Evolutionary conservation across 2,888 invertebrate species (phyloP), one percentile per base, ranked within the genome.

Genomic region (Aporophyla nigra): DNA sequence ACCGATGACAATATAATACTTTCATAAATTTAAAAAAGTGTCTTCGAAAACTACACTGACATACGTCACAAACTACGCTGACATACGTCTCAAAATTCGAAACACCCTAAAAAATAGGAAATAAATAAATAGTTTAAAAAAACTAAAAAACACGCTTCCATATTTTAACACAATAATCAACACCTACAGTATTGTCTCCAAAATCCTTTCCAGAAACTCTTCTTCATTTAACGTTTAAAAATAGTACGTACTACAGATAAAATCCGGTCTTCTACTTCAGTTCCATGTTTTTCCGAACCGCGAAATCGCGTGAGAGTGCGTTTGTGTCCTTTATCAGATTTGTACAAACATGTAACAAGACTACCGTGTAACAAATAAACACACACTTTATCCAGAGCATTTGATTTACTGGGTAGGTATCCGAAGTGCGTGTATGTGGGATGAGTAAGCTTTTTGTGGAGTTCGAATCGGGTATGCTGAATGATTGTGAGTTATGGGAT

Each of bases 361-460:
- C 93, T 93, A 93, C 93, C 88, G 84, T 82, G 83, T 77, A 86
- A 90, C 91, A 93, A 93, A 93, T 93, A 93, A 91, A 93, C 90
- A 89, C 84, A 90, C 90, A 86, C 86, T 80, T 84, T 82, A 84
- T 67, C 79, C 86, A 83, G 82, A 71, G 69, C 89, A 83, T 88
- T 92, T 92, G 91, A 92, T 92, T 90, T 90, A 89, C 79, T 67
- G 71, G 67, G 71, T 84, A 82, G 75, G 78, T 85, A 80, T 82
- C 78, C 67, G 72, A 74, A 54, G 73, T 79, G 86, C 80, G 80
- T 84, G 87, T 84, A 69, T 71, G 59, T 85, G 58, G 85, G 61
- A 83, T 83, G 86, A 71, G 73, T 86, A 56, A 65, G 67, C 56
- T 59, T 76, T 72, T 70, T 66, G 53, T 51, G 24, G 19, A 56